Evolutionary conservation across 2,797 vertebrate genomes (phyloP).

Genomic region (Balearica regulorum): DNA sequence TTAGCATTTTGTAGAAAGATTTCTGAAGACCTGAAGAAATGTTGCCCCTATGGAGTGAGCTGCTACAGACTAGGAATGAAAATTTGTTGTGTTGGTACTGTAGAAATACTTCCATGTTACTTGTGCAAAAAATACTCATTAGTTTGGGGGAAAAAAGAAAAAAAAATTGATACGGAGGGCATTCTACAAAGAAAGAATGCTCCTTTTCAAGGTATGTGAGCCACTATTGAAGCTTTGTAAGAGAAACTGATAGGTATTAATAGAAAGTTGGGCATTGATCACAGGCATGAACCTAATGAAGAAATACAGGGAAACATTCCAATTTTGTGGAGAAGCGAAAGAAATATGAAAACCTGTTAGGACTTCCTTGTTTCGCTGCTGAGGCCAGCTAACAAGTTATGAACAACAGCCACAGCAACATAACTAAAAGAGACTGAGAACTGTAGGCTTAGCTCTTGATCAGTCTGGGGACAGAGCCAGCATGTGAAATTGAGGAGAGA

Average conservation of each 20-base stretch:
- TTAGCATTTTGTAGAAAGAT: background rate
- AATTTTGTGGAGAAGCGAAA: background rate
- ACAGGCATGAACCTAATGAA: background rate
- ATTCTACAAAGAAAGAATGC: background rate
- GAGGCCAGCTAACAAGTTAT: background rate
- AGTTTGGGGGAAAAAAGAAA: background rate
- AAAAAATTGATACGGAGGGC: background rate
- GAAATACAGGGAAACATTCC: background rate
- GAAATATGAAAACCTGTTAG: background rate
- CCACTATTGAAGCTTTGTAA: background rate
- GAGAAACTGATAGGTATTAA: background rate
- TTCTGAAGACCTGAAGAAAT: background rate
- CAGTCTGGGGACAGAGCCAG: background rate
- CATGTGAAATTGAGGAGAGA: background rate
- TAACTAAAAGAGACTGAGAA: background rate
- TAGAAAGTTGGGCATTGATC: background rate
- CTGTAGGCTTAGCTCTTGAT: background rate
- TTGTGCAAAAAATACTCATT: background rate
- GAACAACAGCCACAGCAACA: background rate
- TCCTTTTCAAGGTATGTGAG: background rate
- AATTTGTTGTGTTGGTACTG: background rate
- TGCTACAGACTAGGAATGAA: background rate
- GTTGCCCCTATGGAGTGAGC: background rate
- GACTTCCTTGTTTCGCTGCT: background rate
- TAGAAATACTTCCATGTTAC: background rate